Evolutionary conservation across 2,113 vertebrate genomes (phyloP).

Genomic region (Aspiorhynchus laticeps): DNA sequence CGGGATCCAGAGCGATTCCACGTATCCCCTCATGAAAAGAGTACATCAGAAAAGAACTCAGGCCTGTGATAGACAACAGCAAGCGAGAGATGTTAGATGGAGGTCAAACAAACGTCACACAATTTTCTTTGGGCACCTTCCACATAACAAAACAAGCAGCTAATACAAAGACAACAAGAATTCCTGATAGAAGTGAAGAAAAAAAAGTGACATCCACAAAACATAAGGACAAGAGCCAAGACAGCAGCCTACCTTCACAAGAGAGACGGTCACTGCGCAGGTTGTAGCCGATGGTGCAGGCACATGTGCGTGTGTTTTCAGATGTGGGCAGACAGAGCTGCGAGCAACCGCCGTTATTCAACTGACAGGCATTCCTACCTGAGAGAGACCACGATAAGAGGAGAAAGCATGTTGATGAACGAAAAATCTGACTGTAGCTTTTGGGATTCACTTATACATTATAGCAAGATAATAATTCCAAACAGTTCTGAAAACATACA

Average conservation of each 20-base stretch:
- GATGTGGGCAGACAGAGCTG: conserved; percentile 96
- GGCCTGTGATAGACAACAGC: conserved; percentile 73
- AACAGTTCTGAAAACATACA: not conserved
- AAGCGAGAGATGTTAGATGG: conserved; percentile 2
- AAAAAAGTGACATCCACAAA: not conserved
- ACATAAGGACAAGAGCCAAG: not conserved
- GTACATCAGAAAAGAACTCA: conserved; percentile 97
- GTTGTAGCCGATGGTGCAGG: conserved; percentile 94
- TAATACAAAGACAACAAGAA: not conserved
- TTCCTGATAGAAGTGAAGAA: not conserved
- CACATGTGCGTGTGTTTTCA: conserved; percentile 90
- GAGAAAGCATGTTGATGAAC: not conserved
- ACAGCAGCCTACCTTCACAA: conserved; percentile 83
- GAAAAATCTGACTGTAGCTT: not conserved
- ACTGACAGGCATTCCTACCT: conserved; percentile 94
- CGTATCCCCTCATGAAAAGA: conserved; percentile 95
- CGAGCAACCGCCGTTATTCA: conserved; percentile 94
- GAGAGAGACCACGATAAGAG: conserved; percentile 30
- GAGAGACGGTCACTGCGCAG: conserved; percentile 89
- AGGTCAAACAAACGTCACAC: not conserved
- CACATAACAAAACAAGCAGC: not conserved
- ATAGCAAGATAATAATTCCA: not conserved
- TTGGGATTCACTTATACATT: not conserved
- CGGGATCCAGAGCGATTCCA: conserved; percentile 91
- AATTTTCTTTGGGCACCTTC: not conserved